Evolutionary conservation across 2,797 vertebrate genomes (phyloP).

Genomic region (Coregonus suidteri): DNA sequence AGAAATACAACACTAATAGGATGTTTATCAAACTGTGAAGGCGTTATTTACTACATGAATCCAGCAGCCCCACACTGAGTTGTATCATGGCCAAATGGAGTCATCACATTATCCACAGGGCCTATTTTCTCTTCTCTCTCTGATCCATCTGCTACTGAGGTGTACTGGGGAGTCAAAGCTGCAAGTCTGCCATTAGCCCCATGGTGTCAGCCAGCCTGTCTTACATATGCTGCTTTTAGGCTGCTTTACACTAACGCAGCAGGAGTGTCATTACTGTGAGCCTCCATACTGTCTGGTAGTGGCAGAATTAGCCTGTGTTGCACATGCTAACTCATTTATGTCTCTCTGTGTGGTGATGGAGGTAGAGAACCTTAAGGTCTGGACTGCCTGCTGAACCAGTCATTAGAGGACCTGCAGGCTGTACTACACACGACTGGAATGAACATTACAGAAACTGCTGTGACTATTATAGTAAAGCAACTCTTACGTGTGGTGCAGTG

Average conservation of each 20-base stretch:
- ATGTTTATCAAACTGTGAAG: conserved; percentile 33
- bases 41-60: conserved; percentile 57
- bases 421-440: neutral
- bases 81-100: conserved; percentile 32
- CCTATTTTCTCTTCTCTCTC: conserved; percentile 26
- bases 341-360: neutral
- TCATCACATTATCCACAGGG: conserved; percentile 52
- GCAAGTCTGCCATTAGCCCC: conserved; percentile 21
- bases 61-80: conserved; percentile 23
- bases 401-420: neutral
- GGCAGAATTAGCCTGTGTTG: neutral
- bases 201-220: conserved; percentile 51
- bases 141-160: conserved; percentile 62
- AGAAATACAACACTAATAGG: neutral
- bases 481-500: neutral
- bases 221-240: conserved; percentile 1
- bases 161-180: neutral
- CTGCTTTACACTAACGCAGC: neutral
- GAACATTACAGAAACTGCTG: neutral
- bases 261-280: neutral
- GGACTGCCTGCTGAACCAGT: neutral
- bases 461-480: neutral
- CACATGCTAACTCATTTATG: neutral
- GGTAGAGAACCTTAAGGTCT: neutral
- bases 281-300: neutral